These are phyloP conservation scores for Bombus waltoni DNA, from an alignment of 1,140 invertebrate genomes.

Conservation along the genomic window DNA sequence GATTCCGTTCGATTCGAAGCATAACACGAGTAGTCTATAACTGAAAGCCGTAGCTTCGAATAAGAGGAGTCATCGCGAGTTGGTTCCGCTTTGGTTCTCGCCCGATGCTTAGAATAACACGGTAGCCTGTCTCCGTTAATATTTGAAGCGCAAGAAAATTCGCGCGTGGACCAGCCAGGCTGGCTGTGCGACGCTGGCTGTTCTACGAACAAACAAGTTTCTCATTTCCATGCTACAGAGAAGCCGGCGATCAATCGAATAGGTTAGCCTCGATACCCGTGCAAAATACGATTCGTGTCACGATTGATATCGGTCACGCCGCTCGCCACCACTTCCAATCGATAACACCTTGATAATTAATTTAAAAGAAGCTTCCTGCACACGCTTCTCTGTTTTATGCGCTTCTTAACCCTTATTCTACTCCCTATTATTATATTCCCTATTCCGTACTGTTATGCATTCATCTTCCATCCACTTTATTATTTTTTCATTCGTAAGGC, in stretches of 20 bases:
- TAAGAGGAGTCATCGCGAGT: not conserved
- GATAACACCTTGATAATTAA: constrained; percentile 49
- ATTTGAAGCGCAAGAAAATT: constrained; percentile 41
- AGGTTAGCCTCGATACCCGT: constrained; percentile 18
- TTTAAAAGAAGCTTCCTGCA: constrained; percentile 23
- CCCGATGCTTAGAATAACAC: not conserved
- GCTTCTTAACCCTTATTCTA: constrained; percentile 41
- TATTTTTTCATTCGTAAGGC: constrained; percentile 70
- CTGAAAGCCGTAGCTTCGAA: not conserved
- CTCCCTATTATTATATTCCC: too few relatives aligned
- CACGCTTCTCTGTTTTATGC: not conserved
- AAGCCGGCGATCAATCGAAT: constrained; percentile 16
- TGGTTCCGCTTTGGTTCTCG: not conserved
- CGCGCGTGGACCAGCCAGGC: not conserved
- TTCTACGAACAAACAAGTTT: not conserved
- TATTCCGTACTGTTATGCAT: constrained; percentile 57
- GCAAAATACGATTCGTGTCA: constrained; percentile 29
- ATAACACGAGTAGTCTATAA: not conserved
- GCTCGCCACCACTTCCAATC: not conserved
- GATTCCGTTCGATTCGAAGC: not conserved
- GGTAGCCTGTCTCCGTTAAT: constrained; percentile 12
- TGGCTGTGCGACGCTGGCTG: too few relatives aligned
- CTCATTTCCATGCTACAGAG: not conserved
- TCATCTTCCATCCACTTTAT: constrained; percentile 72
- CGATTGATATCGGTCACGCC: constrained; percentile 45